A percentile compares a stretch with the other conserved stretches of the same genome.
Conservation (phyloP, 1,140 invertebrate species). For the Drosophila grimshawi region DNA sequence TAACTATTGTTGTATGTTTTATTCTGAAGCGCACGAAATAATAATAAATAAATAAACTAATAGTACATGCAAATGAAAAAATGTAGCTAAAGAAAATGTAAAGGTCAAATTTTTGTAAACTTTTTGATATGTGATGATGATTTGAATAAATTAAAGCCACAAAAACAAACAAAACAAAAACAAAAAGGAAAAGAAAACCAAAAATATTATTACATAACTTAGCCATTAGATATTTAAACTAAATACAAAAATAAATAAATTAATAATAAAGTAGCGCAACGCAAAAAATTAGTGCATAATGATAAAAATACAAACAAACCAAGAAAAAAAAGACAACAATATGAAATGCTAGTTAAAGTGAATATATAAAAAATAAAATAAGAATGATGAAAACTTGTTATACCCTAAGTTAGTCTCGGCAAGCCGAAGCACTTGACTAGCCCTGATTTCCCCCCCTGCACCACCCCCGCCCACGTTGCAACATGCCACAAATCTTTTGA, state of each 20-base stretch:
- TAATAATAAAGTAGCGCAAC: constrained; percentile 43
- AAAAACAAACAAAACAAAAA: constrained; percentile 30
- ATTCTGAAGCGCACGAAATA: constrained; percentile 68
- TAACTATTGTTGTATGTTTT: constrained; percentile 78
- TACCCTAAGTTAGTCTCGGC: constrained; percentile 62
- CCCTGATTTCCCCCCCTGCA: background rate
- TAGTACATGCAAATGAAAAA: constrained; percentile 35
- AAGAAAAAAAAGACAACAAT: constrained; percentile 9
- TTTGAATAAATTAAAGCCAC: constrained; percentile 76
- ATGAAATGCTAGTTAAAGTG: constrained; percentile 54
- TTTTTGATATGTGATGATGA: constrained; percentile 83
- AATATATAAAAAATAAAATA: constrained; percentile 1
- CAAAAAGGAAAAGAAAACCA: constrained; percentile 33
- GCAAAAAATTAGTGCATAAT: constrained; percentile 46
- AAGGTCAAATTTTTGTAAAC: constrained; percentile 77
- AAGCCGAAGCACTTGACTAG: constrained; percentile 54
- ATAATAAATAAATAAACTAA: constrained; percentile 27
- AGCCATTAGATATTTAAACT: constrained; percentile 67
- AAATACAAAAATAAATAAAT: constrained; percentile 47
- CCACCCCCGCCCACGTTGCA: constrained; percentile 6
- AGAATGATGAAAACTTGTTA: constrained; percentile 53
- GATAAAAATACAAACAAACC: constrained; percentile 25
- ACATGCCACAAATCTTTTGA: constrained; percentile 33
- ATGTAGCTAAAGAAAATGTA: constrained; percentile 55
- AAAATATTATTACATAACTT: constrained; percentile 60